Base-by-base conservation (phyloP, 2,113 vertebrate genomes). In the Harpagus bidentatus region DNA sequence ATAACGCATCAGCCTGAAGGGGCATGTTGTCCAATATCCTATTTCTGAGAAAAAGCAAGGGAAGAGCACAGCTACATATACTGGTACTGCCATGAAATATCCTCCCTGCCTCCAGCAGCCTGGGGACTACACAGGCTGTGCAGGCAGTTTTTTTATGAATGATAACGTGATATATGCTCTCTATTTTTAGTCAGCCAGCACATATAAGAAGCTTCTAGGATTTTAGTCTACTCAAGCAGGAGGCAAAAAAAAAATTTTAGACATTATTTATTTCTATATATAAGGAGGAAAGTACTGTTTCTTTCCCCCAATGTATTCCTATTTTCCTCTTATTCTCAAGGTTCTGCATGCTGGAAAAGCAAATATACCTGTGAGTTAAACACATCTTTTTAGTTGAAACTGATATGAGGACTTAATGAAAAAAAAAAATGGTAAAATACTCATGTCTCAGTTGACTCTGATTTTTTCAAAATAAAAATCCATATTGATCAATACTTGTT, bases 161-260 rank as follows among this genome's bases (percentile, higher is more conserved):
- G 87, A 92, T 97, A 91, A 95, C 88, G 81, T 92, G 91, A 84
- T 96, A 95, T 76, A 73, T 86, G 59, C 78, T 90, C 56, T 96
- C 95, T 97, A 94, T 96, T 97, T 97, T 97, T 94, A 96, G 92
- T 95, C 80, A 86, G 65, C 45, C 50, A 95, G 67, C 43, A 78
- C 74, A 81, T 84, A 79, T 65, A 94, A 94, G 94, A 92, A 90
- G 36, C 78, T 97, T 92, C 92, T 86, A 93, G 81, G 93, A 80
- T 96, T 94, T 96, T 92, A 91, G 73, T 78, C 73, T 92, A n/a
- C 67, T 84, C 40, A 86, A 90, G 63, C 82, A 93, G 85, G 40
- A 96, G 63, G 76, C 52, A 81, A 76, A 95, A 95, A 95, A 91
- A 76, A 67, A 71, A 71, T 91, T 95, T 92, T 86, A 95, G 42